Percentiles rank a stretch among this genome's conserved stretches.
These are phyloP conservation scores for Teleopsis dalmanni DNA, from an alignment of 1,140 invertebrate species.

Conservation along the genomic window DNA sequence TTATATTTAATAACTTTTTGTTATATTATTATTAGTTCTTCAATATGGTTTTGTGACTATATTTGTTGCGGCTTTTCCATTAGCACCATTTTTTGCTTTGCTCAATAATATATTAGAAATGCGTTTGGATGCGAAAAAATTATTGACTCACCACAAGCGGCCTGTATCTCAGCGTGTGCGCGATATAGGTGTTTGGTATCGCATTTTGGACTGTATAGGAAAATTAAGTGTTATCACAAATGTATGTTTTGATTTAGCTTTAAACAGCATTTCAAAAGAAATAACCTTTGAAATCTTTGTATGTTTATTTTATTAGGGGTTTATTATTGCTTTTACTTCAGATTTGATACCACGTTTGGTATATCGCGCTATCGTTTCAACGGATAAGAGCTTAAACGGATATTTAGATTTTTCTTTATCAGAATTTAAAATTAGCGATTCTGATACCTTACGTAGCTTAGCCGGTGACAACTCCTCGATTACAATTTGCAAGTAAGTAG, in stretches of 20 bases:
- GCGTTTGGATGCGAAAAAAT: conserved; percentile 79
- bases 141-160: conserved; percentile 73
- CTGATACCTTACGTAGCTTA: conserved; percentile 48
- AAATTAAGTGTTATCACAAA: conserved; percentile 89
- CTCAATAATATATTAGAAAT: conserved; percentile 86
- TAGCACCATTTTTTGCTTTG: conserved; percentile 81
- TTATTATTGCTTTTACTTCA: conserved; percentile 98
- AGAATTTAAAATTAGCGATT: conserved; percentile 68
- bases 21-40: conserved; percentile 50
- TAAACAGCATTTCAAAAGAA: not conserved
- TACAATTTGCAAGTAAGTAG: conserved; percentile 42
- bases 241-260: conserved; percentile 53
- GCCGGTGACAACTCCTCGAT: conserved; percentile 23
- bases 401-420: conserved; percentile 81
- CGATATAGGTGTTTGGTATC: conserved; percentile 88
- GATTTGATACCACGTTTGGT: conserved; percentile 92
- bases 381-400: conserved; percentile 58
- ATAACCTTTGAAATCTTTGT: not conserved
- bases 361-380: conserved; percentile 59
- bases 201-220: conserved; percentile 81
- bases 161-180: conserved; percentile 76
- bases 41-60: conserved; percentile 89
- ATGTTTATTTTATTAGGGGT: conserved; percentile 60
- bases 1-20: not conserved
- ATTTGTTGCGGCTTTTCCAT: conserved; percentile 82